Conservation (phyloP, 2,113 vertebrate genomes). For the Pelvicachromis taeniatus region DNA sequence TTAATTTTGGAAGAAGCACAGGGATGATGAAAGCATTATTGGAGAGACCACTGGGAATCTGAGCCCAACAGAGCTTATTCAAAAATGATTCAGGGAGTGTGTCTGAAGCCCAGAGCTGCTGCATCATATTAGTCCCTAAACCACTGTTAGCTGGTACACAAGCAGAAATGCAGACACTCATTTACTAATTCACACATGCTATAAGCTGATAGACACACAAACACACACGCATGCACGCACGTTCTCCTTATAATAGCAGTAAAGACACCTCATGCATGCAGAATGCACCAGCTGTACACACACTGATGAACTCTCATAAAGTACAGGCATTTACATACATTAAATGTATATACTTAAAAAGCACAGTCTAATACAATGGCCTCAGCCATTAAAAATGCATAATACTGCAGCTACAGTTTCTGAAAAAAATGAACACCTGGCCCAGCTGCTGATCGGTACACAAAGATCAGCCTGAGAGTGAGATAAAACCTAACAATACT, state of each 20-base stretch:
- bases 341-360: slow-evolving; percentile 14
- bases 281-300: not conserved
- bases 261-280: not conserved
- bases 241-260: not conserved
- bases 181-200: not conserved
- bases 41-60: slow-evolving; percentile 23
- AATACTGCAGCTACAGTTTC: slow-evolving; percentile 72
- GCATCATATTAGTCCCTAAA: slow-evolving; percentile 35
- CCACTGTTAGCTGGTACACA: slow-evolving; percentile 9
- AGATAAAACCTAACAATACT: not conserved
- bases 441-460: slow-evolving; percentile 38
- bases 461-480: not conserved
- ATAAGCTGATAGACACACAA: not conserved
- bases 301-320: not conserved
- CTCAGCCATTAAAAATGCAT: slow-evolving; percentile 73
- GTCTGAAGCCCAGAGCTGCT: slow-evolving; percentile 36
- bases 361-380: slow-evolving; percentile 52
- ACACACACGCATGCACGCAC: not conserved
- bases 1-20: slow-evolving; percentile 25
- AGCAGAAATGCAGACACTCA: slow-evolving; percentile 10
- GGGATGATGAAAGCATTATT: slow-evolving; percentile 14
- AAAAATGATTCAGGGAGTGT: slow-evolving; percentile 34
- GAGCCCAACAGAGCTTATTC: slow-evolving; percentile 21
- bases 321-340: not conserved
- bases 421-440: slow-evolving; percentile 54